Evolutionary conservation across 1,140 invertebrate genomes (phyloP), one percentile per base, ranked within the genome.

Genomic region (Leptinotarsa undecemlineata): DNA sequence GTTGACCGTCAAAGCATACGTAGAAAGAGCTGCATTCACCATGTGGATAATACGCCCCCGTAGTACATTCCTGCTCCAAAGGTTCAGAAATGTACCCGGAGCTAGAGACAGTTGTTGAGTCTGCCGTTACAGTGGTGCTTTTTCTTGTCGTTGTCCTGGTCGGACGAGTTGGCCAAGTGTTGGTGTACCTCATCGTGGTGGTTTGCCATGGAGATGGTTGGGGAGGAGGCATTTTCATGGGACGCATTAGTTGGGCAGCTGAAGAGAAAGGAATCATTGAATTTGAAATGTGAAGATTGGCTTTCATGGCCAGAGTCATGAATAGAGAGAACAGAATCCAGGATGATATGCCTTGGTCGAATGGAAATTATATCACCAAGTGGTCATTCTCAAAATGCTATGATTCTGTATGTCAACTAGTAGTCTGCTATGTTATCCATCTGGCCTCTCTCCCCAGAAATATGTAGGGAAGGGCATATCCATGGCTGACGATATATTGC

Each of bases 1-100:
- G 82, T 57, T 89, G 82, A 0, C 89, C 88, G 82, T 93, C 92
- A 0, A 91, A 90, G 81, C 93, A 94, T 3, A 93, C 88, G 68
- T 89, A 88, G 82, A 92, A 94, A 74, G 87, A 88, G 14, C 88
- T 87, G 75, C 93, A 94, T 17, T 87, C 85, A 11, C 87, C 87
- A 67, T 89, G 88, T 0, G 89, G 82, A 77, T 90, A 90, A 76
- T 91, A 90, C 3, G 87, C 86, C 1, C 90, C 90, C 21, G 86
- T 87, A 3, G 78, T 75, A 78, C 89, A 90, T n/a, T 77, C 61
- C 21, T 76, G 42, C 48, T 51, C 67, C 23, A 17, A 20, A 19
- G 51, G 6, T 42, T 42, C 2, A 20, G 26, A 66, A 33, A 14
- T n/a, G 19, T 17, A 17, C 5, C 20, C 15, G 6, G 71, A 15